Percentiles rank a stretch among this genome's conserved stretches.
These are phyloP conservation scores for Gallinago solitaria DNA, from an alignment of 2,797 vertebrate species.

Conservation along the genomic window DNA sequence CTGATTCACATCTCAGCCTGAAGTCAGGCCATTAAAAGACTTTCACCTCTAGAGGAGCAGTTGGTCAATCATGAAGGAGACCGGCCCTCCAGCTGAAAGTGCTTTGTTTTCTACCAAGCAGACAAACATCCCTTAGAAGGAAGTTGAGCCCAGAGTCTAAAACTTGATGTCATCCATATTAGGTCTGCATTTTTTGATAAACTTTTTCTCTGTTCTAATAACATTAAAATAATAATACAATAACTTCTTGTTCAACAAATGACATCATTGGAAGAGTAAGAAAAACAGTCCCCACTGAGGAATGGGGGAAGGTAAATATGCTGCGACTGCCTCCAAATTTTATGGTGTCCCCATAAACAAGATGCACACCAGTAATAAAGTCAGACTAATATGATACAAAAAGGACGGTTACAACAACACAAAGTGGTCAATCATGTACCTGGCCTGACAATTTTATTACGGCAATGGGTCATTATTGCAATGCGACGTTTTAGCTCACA, in stretches of 20 bases:
- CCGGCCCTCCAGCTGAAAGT: background rate
- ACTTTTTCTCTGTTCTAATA: background rate
- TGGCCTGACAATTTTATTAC: slow-evolving; percentile 65
- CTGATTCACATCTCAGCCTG: background rate
- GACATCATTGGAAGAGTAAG: background rate
- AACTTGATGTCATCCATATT: background rate
- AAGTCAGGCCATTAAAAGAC: background rate
- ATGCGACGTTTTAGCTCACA: background rate
- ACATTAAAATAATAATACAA: background rate
- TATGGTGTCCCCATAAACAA: slow-evolving; percentile 61
- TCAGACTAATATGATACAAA: slow-evolving; percentile 56
- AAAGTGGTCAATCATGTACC: slow-evolving; percentile 61
- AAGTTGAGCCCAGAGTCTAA: background rate
- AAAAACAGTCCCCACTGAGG: background rate
- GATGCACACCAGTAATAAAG: slow-evolving; percentile 59
- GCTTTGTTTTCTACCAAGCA: background rate
- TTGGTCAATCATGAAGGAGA: background rate
- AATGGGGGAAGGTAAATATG: slow-evolving; percentile 16
- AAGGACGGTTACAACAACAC: slow-evolving; percentile 62
- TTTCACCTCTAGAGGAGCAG: background rate
- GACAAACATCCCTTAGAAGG: background rate
- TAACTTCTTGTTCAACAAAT: background rate
- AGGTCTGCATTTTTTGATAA: background rate
- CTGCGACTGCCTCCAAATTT: slow-evolving; percentile 39
- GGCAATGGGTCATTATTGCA: slow-evolving; percentile 52